Conservation (phyloP, 2,888 invertebrate genomes). For the Seira ritae region DNA sequence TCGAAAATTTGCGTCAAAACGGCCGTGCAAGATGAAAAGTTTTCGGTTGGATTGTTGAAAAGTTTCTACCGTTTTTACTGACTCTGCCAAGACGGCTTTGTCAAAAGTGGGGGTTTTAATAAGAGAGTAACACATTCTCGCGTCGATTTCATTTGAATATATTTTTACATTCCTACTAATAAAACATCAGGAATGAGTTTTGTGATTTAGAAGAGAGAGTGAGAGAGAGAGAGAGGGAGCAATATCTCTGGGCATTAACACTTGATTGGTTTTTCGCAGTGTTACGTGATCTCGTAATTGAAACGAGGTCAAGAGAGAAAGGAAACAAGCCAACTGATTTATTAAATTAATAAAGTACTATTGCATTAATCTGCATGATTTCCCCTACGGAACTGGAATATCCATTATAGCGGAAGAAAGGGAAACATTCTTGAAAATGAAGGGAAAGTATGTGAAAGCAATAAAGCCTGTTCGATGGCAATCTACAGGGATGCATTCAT, state of each 20-base stretch:
- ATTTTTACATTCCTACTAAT: no score
- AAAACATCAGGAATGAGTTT: no score
- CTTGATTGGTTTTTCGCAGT: not conserved
- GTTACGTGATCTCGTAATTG: not conserved
- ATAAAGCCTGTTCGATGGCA: no score
- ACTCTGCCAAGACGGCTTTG: no score
- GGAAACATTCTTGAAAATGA: not conserved
- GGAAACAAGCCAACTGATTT: constrained; percentile 41
- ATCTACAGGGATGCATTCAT: not conserved
- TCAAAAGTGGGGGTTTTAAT: no score
- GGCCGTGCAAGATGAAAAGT: no score
- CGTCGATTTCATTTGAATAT: no score
- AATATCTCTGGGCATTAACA: not conserved
- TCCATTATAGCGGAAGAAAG: constrained; percentile 9
- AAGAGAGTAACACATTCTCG: no score
- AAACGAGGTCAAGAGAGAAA: not conserved
- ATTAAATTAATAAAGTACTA: constrained; percentile 51
- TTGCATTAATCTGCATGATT: constrained; percentile 52
- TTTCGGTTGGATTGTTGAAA: no score
- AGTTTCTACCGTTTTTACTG: no score
- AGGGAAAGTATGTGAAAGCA: not conserved
- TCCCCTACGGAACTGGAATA: constrained; percentile 40
- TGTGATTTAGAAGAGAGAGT: constrained; percentile 14
- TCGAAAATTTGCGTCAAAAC: no score
- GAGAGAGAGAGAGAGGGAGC: not conserved